Evolutionary conservation across 2,113 vertebrate genomes (phyloP).

Genomic region (Amphiprion ocellaris): DNA sequence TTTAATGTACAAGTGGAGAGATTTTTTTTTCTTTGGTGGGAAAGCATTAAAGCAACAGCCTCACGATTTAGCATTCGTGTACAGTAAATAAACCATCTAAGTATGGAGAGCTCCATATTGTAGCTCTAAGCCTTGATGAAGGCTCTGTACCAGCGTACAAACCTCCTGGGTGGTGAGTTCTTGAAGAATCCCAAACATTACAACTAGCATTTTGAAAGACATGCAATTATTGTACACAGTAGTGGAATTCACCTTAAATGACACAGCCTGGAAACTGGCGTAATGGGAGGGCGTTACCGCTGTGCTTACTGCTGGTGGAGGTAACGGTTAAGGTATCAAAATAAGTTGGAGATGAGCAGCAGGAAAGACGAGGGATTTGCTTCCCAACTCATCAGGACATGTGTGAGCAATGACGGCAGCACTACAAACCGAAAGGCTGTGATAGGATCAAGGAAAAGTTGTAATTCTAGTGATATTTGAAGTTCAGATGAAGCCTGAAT

Average conservation of each 20-base stretch:
- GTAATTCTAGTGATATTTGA: constrained; percentile 14
- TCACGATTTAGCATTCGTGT: constrained; percentile 1
- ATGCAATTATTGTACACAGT: constrained; percentile 37
- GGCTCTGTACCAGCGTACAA: not conserved
- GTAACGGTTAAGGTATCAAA: constrained; percentile 37
- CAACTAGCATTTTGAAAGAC: constrained; percentile 8
- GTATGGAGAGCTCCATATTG: constrained; percentile 5
- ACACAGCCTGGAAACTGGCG: not conserved
- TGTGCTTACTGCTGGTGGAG: not conserved
- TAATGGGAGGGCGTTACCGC: constrained; percentile 34
- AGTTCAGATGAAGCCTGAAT: not conserved
- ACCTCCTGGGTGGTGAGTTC: not conserved
- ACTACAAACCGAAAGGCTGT: not conserved
- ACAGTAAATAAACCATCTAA: constrained; percentile 4
- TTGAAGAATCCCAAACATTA: not conserved
- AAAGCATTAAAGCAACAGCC: constrained; percentile 4
- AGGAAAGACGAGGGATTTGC: constrained; percentile 7
- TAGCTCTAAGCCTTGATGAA: not conserved
- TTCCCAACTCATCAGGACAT: not conserved
- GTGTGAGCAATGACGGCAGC: constrained; percentile 4
- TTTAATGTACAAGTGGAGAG: not conserved
- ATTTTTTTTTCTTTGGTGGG: constrained; percentile 5
- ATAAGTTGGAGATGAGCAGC: not conserved
- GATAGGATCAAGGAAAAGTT: not conserved
- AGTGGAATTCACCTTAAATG: constrained; percentile 36